Percentiles rank a stretch among this genome's conserved stretches.
Evolutionary conservation across 1,140 invertebrate species (phyloP).

Genomic region (Drosophila mojavensis): DNA sequence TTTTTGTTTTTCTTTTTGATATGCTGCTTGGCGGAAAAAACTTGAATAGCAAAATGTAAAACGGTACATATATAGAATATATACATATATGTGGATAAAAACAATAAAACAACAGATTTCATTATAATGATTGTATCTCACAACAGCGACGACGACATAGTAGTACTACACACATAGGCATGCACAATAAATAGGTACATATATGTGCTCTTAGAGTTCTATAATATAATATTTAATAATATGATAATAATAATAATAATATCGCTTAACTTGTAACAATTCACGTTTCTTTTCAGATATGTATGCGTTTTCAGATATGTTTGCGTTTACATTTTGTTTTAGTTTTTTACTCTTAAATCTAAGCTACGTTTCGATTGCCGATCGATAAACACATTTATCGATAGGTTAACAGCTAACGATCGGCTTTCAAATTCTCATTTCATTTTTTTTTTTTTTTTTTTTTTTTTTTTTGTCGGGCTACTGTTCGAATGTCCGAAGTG

Average conservation of each 20-base stretch:
- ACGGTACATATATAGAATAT: constrained; percentile 4
- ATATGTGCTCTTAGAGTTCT: constrained; percentile 21
- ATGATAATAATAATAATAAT: constrained; percentile 36
- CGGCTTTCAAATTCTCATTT: background rate
- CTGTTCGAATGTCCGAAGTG: constrained; percentile 37
- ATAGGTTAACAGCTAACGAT: constrained; percentile 39
- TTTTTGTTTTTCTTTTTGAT: constrained; percentile 6
- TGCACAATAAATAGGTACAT: constrained; percentile 57
- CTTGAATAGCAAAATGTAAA: constrained; percentile 39
- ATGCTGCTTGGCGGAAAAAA: constrained; percentile 22
- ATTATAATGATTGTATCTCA: constrained; percentile 83
- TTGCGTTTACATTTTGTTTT: constrained; percentile 46
- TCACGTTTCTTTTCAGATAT: constrained; percentile 57
- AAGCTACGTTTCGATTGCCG: constrained; percentile 46
- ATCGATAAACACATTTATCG: constrained; percentile 25
- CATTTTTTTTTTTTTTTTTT: background rate
- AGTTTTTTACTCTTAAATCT: constrained; percentile 49
- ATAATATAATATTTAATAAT: constrained; percentile 6
- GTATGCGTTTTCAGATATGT: constrained; percentile 66
- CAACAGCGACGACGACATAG: constrained; percentile 78
- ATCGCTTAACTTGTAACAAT: constrained; percentile 68
- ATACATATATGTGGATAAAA: too few species aligned
- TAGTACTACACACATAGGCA: constrained; percentile 48
- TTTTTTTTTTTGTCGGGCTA: constrained; percentile 57
- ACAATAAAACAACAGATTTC: constrained; percentile 35